A percentile compares a stretch with the other conserved stretches of the same genome.
These are phyloP conservation scores for Molossus molossus DNA, from an alignment of 2,797 vertebrate genomes.

Conservation along the genomic window DNA sequence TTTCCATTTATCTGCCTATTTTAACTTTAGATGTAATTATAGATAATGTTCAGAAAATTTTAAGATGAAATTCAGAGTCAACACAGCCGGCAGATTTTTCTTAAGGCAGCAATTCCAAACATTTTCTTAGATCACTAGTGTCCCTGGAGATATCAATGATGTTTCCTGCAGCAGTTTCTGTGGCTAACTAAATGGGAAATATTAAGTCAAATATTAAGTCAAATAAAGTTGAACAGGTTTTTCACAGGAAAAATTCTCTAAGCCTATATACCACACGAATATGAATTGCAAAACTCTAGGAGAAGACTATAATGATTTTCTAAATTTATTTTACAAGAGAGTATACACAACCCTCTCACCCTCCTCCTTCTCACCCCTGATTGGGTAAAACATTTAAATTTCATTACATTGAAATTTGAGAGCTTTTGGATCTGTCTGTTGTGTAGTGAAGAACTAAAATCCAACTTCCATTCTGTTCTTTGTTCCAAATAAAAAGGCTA, in stretches of 20 bases:
- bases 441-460: background rate
- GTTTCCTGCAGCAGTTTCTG: conserved; percentile 44
- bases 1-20: conserved; percentile 46
- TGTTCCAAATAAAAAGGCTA: background rate
- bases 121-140: conserved; percentile 60
- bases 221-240: conserved; percentile 22
- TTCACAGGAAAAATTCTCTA: conserved; percentile 37
- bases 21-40: conserved; percentile 50
- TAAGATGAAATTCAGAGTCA: conserved; percentile 63
- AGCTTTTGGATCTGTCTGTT: background rate
- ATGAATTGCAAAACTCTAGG: conserved; percentile 14
- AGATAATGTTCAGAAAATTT: conserved; percentile 61
- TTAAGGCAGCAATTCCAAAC: conserved; percentile 51
- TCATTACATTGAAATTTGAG: background rate
- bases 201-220: conserved; percentile 51
- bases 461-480: background rate
- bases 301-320: background rate
- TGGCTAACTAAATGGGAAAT: conserved; percentile 43
- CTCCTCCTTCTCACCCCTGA: background rate
- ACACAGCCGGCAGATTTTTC: conserved; percentile 28
- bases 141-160: conserved; percentile 36
- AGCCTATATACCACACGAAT: background rate
- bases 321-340: conserved; percentile 25
- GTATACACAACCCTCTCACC: background rate
- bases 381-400: conserved; percentile 55